These are phyloP conservation scores for Tiaroga cobitis DNA, from an alignment of 2,797 vertebrate genomes.

Conservation along the genomic window DNA sequence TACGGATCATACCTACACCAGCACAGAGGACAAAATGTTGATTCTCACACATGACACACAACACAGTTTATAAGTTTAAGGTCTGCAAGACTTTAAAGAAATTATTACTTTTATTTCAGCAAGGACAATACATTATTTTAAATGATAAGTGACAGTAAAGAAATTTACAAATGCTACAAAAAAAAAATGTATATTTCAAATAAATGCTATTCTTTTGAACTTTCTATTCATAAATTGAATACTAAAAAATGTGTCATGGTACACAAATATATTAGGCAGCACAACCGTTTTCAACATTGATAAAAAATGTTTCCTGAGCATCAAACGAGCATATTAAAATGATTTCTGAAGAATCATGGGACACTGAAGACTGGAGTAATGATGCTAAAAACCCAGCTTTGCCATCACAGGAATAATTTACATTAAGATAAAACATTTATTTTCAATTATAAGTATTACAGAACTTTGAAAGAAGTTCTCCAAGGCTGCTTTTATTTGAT, in stretches of 20 bases:
- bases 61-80: not conserved
- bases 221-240: not conserved
- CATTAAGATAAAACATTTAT: too few species aligned
- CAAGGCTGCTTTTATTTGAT: too few species aligned
- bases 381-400: not conserved
- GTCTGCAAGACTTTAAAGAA: not conserved
- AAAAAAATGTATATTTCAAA: too few species aligned
- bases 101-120: not conserved
- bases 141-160: not conserved
- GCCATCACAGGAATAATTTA: not conserved
- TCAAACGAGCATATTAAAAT: not conserved
- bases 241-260: not conserved
- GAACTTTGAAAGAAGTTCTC: too few species aligned
- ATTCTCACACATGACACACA: not conserved
- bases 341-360: not conserved
- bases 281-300: not conserved
- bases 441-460: too few species aligned
- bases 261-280: not conserved
- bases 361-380: not conserved
- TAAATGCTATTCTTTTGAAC: too few species aligned
- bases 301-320: not conserved
- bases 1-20: conserved; percentile 91
- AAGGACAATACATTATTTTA: not conserved
- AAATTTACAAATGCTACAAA: too few species aligned
- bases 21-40: not conserved